Evolutionary conservation across 2,888 invertebrate species (phyloP).

Genomic region (Crocallis elinguaria): DNA sequence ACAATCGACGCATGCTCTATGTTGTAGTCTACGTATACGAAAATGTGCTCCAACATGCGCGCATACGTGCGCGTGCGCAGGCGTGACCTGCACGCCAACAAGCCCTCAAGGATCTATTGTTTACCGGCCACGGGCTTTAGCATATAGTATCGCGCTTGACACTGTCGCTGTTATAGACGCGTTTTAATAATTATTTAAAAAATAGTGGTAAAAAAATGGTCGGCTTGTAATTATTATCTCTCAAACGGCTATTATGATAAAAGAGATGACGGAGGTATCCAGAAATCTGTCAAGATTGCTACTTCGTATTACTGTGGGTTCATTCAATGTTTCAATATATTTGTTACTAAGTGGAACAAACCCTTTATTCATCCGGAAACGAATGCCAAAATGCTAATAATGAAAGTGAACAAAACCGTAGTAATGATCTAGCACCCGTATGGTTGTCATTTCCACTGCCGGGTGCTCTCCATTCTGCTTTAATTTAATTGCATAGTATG

Average conservation of each 20-base stretch:
- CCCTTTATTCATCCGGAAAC: background rate
- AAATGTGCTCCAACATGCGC: constrained; percentile 38
- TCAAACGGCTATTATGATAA: too few species aligned
- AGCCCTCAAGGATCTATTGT: constrained; percentile 45
- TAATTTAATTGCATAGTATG: constrained; percentile 12
- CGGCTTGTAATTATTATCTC: too few species aligned
- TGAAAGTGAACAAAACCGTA: background rate
- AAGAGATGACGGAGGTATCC: too few species aligned
- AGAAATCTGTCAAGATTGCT: too few species aligned
- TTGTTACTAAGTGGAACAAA: background rate
- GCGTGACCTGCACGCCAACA: constrained; percentile 53
- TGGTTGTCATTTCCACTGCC: background rate
- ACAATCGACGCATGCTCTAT: constrained; percentile 30
- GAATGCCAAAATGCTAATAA: background rate
- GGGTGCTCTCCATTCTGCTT: background rate
- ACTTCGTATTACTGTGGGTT: too few species aligned
- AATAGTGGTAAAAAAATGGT: too few species aligned
- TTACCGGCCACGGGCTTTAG: constrained; percentile 23
- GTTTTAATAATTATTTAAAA: too few species aligned
- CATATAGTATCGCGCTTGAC: constrained; percentile 2
- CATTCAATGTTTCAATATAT: too few species aligned
- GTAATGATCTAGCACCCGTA: constrained; percentile 1
- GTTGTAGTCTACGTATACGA: constrained; percentile 32
- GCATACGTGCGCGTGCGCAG: constrained; percentile 43
- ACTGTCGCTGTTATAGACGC: too few species aligned